These are phyloP conservation scores for Labroides dimidiatus DNA, from an alignment of 2,797 vertebrate species.

Conservation along the genomic window DNA sequence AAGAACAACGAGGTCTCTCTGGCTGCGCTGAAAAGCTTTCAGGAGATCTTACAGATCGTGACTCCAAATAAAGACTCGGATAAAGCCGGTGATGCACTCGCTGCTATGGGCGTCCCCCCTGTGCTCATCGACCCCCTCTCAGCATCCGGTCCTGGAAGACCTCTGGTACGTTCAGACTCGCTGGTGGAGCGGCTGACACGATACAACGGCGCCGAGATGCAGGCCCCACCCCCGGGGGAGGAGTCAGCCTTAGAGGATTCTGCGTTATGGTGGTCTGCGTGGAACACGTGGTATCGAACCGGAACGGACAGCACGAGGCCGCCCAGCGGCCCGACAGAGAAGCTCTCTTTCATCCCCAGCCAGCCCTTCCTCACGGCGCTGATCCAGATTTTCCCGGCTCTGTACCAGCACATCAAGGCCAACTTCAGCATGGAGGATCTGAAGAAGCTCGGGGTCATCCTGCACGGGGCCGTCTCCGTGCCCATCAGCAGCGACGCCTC, in stretches of 20 bases:
- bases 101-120: slow-evolving; percentile 91
- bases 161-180: slow-evolving; percentile 92
- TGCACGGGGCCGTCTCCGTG: slow-evolving; percentile 96
- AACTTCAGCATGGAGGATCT: slow-evolving; percentile 98
- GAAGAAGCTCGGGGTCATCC: slow-evolving; percentile 93
- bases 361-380: slow-evolving; percentile 98
- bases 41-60: slow-evolving; percentile 98
- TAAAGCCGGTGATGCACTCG: slow-evolving; percentile 89
- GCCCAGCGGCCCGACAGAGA: slow-evolving; percentile 84
- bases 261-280: slow-evolving; percentile 98
- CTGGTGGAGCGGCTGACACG: slow-evolving; percentile 92
- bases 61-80: slow-evolving; percentile 92
- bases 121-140: slow-evolving; percentile 91
- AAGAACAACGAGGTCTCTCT: slow-evolving; percentile 99
- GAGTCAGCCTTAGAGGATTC: slow-evolving; percentile 90
- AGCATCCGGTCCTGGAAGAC: slow-evolving; percentile 89
- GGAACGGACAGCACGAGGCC: slow-evolving; percentile 96
- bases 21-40: slow-evolving; percentile 98
- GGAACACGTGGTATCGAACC: slow-evolving; percentile 97
- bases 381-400: slow-evolving; percentile 97
- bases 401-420: slow-evolving; percentile 97
- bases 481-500: slow-evolving; percentile 99
- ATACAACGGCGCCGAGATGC: slow-evolving; percentile 86
- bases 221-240: slow-evolving; percentile 86
- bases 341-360: slow-evolving; percentile 95